Evolutionary conservation across 2,797 vertebrate genomes (phyloP).

Genomic region (Gadopsis marmoratus): DNA sequence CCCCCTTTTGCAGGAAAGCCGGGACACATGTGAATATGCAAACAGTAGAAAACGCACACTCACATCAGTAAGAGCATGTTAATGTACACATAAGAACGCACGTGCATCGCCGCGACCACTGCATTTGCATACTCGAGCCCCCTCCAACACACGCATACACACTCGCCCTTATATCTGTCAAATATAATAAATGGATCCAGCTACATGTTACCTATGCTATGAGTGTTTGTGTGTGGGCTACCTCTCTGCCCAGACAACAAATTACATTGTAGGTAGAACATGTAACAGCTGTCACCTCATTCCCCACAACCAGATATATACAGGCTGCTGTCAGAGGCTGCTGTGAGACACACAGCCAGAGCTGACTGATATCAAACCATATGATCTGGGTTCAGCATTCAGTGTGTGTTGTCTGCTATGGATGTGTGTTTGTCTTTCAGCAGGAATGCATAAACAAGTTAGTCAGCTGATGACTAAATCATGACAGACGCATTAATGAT

Average conservation of each 20-base stretch:
- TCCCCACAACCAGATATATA: constrained; percentile 34
- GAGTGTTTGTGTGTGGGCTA: constrained; percentile 19
- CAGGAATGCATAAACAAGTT: constrained; percentile 69
- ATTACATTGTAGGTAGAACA: constrained; percentile 52
- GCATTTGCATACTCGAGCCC: constrained; percentile 27
- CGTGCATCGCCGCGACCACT: not conserved
- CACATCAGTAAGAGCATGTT: constrained; percentile 21
- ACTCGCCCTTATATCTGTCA: constrained; percentile 34
- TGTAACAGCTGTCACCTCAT: constrained; percentile 58
- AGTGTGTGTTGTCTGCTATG: constrained; percentile 3
- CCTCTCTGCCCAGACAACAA: constrained; percentile 59
- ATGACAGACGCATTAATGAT: constrained; percentile 77
- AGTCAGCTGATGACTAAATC: constrained; percentile 75
- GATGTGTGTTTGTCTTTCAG: constrained; percentile 48
- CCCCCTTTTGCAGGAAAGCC: constrained; percentile 12
- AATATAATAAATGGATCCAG: constrained; percentile 49
- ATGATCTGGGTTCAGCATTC: constrained; percentile 32
- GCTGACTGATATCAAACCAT: constrained; percentile 35
- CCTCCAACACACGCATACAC: constrained; percentile 28
- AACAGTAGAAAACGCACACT: constrained; percentile 3
- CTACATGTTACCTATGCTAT: constrained; percentile 27
- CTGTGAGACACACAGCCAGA: not conserved
- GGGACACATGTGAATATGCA: constrained; percentile 49
- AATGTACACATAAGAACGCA: constrained; percentile 11
- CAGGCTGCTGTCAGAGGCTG: constrained; percentile 20